A percentile compares a stretch with the other conserved stretches of the same genome.
phyloP scores from a whole-genome alignment of 2,113 vertebrate species.

The Glareola pratincola region DNA sequence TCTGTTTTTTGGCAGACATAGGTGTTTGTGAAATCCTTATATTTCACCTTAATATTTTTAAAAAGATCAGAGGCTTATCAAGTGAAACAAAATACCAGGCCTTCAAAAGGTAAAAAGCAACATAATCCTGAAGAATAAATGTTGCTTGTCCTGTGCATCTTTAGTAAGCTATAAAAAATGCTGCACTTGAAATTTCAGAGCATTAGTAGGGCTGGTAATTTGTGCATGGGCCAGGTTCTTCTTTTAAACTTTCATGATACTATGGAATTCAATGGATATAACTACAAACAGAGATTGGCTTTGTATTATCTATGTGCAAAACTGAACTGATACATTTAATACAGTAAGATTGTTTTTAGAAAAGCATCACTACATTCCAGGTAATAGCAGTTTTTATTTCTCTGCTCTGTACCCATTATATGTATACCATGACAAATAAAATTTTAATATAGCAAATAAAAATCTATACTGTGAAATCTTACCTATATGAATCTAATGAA shows the following conservation, averaged over 20 bases:
- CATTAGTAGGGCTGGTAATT: background rate
- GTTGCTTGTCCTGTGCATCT: background rate
- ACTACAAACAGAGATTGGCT: background rate
- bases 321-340: background rate
- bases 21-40: background rate
- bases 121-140: background rate
- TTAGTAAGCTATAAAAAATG: background rate
- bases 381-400: background rate
- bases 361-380: background rate
- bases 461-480: background rate
- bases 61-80: background rate
- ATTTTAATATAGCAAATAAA: background rate
- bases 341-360: background rate
- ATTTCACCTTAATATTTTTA: background rate
- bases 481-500: background rate
- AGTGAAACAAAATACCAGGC: background rate
- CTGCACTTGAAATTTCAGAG: background rate
- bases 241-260: background rate
- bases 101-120: background rate
- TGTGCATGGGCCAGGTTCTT: background rate
- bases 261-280: background rate
- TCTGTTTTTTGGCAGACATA: background rate
- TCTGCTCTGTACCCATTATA: background rate
- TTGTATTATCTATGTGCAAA: background rate
- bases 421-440: background rate